These are phyloP conservation scores for Nebria salina DNA, from an alignment of 2,888 invertebrate genomes.

Conservation along the genomic window DNA sequence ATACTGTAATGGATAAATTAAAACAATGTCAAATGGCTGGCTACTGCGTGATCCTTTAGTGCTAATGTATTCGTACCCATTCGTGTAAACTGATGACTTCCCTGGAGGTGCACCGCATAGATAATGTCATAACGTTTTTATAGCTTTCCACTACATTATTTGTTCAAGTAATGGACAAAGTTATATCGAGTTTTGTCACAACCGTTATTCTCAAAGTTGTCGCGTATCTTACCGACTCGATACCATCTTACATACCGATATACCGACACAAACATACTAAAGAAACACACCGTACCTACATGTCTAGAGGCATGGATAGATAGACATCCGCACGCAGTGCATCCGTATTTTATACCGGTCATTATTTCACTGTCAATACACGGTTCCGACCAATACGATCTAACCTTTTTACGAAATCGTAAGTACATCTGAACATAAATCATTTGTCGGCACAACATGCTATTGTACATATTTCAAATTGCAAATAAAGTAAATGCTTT, in stretches of 20 bases:
- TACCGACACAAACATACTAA: neutral
- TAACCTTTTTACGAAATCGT: neutral
- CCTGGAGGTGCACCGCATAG: constrained; percentile 40
- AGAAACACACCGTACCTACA: constrained; percentile 19
- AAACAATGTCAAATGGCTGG: neutral
- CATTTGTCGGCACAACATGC: neutral
- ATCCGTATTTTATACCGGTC: neutral
- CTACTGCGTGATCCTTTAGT: constrained; percentile 17
- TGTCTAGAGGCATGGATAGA: neutral
- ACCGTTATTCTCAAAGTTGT: constrained; percentile 27
- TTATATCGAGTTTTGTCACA: constrained; percentile 47
- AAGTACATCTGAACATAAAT: neutral
- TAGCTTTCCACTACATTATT: constrained; percentile 46
- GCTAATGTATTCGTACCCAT: constrained; percentile 41
- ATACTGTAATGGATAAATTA: neutral
- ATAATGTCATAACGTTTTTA: constrained; percentile 46
- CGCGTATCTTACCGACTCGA: constrained; percentile 23
- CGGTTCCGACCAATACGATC: neutral
- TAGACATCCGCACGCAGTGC: constrained; percentile 2
- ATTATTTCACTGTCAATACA: neutral
- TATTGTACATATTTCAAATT: neutral
- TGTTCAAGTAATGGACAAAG: constrained; percentile 46
- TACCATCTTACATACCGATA: constrained; percentile 18
- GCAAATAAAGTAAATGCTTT: neutral
- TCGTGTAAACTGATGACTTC: constrained; percentile 35